Evolutionary conservation across 2,113 vertebrate genomes (phyloP), one percentile per base, ranked within the genome.

Genomic region (Centropus unirufus): DNA sequence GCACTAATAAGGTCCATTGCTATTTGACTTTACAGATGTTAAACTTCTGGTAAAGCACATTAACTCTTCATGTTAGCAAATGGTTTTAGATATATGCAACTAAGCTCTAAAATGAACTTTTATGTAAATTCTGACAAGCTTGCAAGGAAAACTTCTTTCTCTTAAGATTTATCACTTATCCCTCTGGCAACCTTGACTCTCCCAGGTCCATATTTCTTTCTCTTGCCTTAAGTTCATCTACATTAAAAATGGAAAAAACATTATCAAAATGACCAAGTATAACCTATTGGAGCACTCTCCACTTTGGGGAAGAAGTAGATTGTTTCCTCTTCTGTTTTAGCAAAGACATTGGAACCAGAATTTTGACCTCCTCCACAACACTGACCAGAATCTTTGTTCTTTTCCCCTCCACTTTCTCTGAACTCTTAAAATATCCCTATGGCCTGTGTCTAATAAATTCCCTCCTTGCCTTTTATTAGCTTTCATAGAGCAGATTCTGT

Each of bases 181-280:
- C 81, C 62, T 87, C 76, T 84, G 81, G 74, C 40, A 68, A 8
- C 4, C 6, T 61, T 89, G 49, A 44, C 18, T 92, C 52, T 94
- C 95, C 58, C 40, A 89, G 19, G 19, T 84, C 74, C 47, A 23
- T 94, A 92, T 96, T 92, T 94, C 69, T 95, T 89, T 61, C 39
- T 63, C 29, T 44, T 92, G 54, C 61, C 21, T 84, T 78, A 80
- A 47, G 67, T 83, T 93, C 57, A 67, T 3, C 55, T 40, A 34
- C 32, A 74, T 81, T 4, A 20, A 92, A 88, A 51, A 46, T 18
- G 61, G 68, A 82, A 46, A 63, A 91, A 15, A 52, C 26, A 11
- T 92, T 11, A 63, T 93, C 32, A 81, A 63, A 87, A 57, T 90
- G 47, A 81, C 57, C 83, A 29, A 90, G 59, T 70, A 77, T 58